Conservation (phyloP, 2,113 vertebrate species). For the Melospiza georgiana region DNA sequence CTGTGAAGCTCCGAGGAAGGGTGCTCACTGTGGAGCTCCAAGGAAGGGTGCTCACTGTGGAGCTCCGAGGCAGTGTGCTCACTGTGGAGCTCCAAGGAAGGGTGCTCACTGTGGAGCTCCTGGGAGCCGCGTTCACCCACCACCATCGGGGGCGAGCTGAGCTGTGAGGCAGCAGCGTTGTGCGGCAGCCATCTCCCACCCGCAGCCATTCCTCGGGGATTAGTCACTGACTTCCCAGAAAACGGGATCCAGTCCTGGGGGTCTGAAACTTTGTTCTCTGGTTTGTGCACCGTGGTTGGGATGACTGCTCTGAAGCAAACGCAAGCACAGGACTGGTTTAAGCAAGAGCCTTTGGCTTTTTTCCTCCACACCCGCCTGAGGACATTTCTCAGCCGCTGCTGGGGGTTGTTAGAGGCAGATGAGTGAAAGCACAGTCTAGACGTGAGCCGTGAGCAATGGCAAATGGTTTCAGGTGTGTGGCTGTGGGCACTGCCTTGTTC, state of each 20-base stretch:
- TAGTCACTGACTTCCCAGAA: conserved; percentile 40
- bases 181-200: not conserved
- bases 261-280: not conserved
- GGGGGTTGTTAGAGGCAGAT: not conserved
- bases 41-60: too few relatives aligned
- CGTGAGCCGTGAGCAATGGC: not conserved
- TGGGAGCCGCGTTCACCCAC: not conserved
- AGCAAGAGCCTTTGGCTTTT: not conserved
- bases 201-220: not conserved
- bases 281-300: accelerated
- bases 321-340: not conserved
- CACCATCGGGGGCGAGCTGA: not conserved
- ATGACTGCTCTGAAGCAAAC: not conserved
- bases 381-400: not conserved
- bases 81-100: too few relatives aligned
- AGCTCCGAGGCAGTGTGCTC: too few relatives aligned
- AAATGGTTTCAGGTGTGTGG: not conserved
- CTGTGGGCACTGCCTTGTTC: not conserved
- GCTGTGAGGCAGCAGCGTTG: not conserved
- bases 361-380: accelerated
- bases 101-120: too few relatives aligned
- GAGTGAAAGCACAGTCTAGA: not conserved
- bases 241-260: not conserved
- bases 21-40: too few relatives aligned
- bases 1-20: too few relatives aligned